These are phyloP conservation scores for Drosophila azteca DNA, from an alignment of 1,140 invertebrate genomes.

Conservation along the genomic window DNA sequence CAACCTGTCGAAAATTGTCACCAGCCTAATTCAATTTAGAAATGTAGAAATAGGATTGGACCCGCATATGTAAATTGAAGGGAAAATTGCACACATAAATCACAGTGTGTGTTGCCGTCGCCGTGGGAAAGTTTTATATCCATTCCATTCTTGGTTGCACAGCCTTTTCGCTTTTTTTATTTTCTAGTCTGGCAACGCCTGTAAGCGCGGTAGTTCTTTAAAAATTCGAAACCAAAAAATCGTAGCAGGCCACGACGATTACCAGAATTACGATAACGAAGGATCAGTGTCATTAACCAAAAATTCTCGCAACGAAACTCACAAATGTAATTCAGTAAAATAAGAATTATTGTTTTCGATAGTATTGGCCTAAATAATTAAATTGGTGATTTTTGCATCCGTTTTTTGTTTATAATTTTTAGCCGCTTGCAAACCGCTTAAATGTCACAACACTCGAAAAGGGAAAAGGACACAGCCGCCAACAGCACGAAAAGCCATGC, in stretches of 20 bases:
- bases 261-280: no score
- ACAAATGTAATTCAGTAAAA: slow-evolving; percentile 31
- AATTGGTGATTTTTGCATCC: neutral
- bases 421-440: slow-evolving; percentile 49
- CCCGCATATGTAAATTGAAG: no score
- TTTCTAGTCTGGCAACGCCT: slow-evolving; percentile 7
- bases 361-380: neutral
- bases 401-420: slow-evolving; percentile 9
- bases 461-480: slow-evolving; percentile 41
- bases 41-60: no score
- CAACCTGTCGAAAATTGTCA: no score
- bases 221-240: no score
- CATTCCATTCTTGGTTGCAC: no score
- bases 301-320: slow-evolving; percentile 23
- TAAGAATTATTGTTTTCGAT: slow-evolving; percentile 4
- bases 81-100: neutral
- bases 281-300: no score
- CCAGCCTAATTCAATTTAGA: no score
- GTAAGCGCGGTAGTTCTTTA: no score
- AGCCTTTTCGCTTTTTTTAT: slow-evolving; percentile 5
- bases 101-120: neutral
- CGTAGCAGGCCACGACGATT: no score
- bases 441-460: slow-evolving; percentile 82
- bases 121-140: neutral
- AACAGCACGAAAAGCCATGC: slow-evolving; percentile 36